Base-by-base conservation (phyloP, 2,797 vertebrate genomes). In the Octomys mimax region DNA sequence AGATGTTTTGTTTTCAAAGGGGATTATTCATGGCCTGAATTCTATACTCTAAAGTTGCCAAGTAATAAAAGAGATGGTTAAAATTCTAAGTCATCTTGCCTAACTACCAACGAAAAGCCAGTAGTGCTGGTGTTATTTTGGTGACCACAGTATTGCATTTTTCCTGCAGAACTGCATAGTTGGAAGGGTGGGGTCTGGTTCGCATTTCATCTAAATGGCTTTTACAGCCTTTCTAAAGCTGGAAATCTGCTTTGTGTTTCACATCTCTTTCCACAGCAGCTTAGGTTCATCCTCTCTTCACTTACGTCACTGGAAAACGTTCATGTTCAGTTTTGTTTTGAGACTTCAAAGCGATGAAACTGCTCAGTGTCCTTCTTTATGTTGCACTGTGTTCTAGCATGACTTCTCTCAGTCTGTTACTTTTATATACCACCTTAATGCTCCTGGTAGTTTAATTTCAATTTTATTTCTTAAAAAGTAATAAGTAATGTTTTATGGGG, bases 21-120 rank as follows among this genome's bases (percentile, higher is more conserved):
- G 96, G 97, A 98, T 98, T 98, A 98, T 98, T 99, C 97, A 96
- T 97, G 97, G 97, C 96, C 98, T 98, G 96, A 98, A 98, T 98
- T 59, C 96, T 92, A 98, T 97, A 94, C 52, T 96, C 95, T 73
- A 95, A 98, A 97, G 96, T 96, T 99, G 98, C 98, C 98, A 99
- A 98, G 98, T 97, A 97, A 97, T 96, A 96, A 97, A 96, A 98
- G 89, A 97, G 97, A 97, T 96, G 97, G 98, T 97, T 98, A 97
- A 98, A 93, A 96, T 95, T 97, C 81, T 87, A 97, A 98, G 98
- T 99, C 98, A 98, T 97, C 96, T 92, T 96, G 98, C 98, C 98
- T 97, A 97, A 98, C 97, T 98, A 97, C 97, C 98, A 97, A 95
- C 96, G 89, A 83, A 88, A 92, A 96, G 68, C 81, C 89, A 82